Evolutionary conservation across 2,113 vertebrate genomes (phyloP).

Genomic region (Halichoeres trimaculatus): DNA sequence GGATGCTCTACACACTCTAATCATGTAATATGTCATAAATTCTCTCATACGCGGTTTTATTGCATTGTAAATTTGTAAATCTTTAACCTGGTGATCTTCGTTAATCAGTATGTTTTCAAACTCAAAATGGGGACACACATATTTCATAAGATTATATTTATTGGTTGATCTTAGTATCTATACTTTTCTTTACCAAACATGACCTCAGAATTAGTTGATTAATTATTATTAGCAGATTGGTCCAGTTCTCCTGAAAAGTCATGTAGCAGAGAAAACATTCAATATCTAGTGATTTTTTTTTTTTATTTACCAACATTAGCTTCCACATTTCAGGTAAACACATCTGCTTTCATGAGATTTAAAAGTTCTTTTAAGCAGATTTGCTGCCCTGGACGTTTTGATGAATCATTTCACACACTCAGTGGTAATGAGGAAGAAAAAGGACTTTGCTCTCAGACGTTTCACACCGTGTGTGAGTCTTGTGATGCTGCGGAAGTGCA

Average conservation of each 20-base stretch:
- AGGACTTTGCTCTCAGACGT: conserved; percentile 76
- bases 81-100: conserved; percentile 26
- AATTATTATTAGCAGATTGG: too few species aligned
- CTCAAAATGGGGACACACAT: too few species aligned
- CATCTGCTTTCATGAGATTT: too few species aligned
- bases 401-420: conserved; percentile 26
- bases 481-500: conserved; percentile 68
- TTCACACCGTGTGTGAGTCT: conserved; percentile 50
- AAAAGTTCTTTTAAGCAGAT: neutral
- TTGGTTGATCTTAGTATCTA: too few species aligned
- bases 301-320: neutral
- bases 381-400: conserved; percentile 9
- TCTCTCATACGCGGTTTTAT: neutral
- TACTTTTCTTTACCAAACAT: too few species aligned
- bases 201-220: too few species aligned
- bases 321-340: too few species aligned
- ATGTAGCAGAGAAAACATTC: neutral
- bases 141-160: too few species aligned
- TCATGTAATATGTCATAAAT: neutral
- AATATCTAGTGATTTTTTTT: neutral
- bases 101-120: conserved; percentile 17
- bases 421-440: conserved; percentile 69
- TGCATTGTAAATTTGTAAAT: conserved; percentile 36
- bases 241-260: too few species aligned
- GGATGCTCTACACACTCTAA: neutral